Evolutionary conservation across 2,888 invertebrate genomes (phyloP).

Genomic region (Epinotia brunnichana): DNA sequence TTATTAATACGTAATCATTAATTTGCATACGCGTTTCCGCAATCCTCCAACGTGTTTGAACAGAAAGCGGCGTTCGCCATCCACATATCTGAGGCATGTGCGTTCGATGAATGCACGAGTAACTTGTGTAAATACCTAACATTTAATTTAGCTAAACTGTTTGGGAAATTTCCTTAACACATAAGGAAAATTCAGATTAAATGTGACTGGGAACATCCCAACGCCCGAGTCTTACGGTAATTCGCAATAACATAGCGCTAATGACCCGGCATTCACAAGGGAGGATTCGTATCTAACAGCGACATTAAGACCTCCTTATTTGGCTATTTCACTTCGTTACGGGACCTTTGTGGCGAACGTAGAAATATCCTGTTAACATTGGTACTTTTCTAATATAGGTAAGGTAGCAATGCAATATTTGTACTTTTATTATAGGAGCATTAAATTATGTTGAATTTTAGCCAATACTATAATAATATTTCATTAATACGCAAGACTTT

Average conservation of each 20-base stretch:
- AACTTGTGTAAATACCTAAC: conserved; percentile 57
- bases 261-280: conserved; percentile 79
- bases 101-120: conserved; percentile 52
- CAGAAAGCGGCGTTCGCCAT: conserved; percentile 13
- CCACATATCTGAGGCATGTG: conserved; percentile 6
- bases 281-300: conserved; percentile 78
- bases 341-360: conserved; percentile 70
- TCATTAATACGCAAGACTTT: neutral
- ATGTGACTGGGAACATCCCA: conserved; percentile 65
- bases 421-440: neutral
- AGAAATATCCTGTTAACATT: conserved; percentile 64
- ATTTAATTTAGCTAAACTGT: conserved; percentile 62
- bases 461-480: too few relatives aligned
- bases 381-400: conserved; percentile 39
- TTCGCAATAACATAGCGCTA: conserved; percentile 80
- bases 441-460: neutral
- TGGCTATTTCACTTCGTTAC: conserved; percentile 80
- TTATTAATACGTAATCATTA: conserved; percentile 20
- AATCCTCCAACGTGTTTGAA: conserved; percentile 8
- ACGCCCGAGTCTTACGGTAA: conserved; percentile 65
- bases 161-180: conserved; percentile 58
- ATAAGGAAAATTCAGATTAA: conserved; percentile 74
- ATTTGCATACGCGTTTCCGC: conserved; percentile 6
- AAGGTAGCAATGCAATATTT: neutral
- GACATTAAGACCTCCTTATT: conserved; percentile 81